Conservation (phyloP, 1,140 invertebrate genomes). For the Melipona quadrifasciata region DNA sequence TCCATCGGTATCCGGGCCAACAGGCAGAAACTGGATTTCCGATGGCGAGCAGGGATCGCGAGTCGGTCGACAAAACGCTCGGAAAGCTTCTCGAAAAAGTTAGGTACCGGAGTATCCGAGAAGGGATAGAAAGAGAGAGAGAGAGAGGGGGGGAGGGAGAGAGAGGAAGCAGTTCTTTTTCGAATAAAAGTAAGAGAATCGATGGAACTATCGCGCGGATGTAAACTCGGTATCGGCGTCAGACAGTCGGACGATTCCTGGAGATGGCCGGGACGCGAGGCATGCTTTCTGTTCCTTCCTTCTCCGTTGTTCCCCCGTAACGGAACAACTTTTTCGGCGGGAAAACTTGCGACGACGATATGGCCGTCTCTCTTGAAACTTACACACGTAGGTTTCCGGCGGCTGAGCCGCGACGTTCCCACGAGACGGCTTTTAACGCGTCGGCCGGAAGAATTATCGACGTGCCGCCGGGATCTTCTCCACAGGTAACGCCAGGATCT, state of each 20-base stretch:
- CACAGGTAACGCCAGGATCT: background rate
- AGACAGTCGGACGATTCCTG: slow-evolving; percentile 35
- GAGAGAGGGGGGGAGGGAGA: background rate
- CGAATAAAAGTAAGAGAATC: slow-evolving; percentile 64
- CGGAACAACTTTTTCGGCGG: slow-evolving; percentile 59
- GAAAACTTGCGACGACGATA: slow-evolving; percentile 55
- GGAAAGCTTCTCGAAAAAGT: slow-evolving; percentile 2
- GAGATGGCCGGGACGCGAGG: background rate
- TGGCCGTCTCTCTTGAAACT: slow-evolving; percentile 54
- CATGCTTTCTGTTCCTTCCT: background rate
- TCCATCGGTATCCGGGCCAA: slow-evolving; percentile 3
- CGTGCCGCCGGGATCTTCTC: background rate
- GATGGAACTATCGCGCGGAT: slow-evolving; percentile 65
- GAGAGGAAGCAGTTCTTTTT: background rate
- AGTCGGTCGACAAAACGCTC: slow-evolving; percentile 52
- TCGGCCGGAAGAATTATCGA: slow-evolving; percentile 16
- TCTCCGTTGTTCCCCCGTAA: slow-evolving; percentile 48
- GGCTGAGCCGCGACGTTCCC: slow-evolving; percentile 21
- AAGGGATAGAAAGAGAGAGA: slow-evolving; percentile 33
- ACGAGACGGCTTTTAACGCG: slow-evolving; percentile 35
- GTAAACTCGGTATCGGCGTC: slow-evolving; percentile 67
- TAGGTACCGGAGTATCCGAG: too few species aligned
- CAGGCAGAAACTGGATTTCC: slow-evolving; percentile 48
- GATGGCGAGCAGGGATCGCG: slow-evolving; percentile 36
- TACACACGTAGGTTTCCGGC: slow-evolving; percentile 47